Evolutionary conservation across 2,113 vertebrate genomes (phyloP).

Genomic region (Dryoscopus gambensis): DNA sequence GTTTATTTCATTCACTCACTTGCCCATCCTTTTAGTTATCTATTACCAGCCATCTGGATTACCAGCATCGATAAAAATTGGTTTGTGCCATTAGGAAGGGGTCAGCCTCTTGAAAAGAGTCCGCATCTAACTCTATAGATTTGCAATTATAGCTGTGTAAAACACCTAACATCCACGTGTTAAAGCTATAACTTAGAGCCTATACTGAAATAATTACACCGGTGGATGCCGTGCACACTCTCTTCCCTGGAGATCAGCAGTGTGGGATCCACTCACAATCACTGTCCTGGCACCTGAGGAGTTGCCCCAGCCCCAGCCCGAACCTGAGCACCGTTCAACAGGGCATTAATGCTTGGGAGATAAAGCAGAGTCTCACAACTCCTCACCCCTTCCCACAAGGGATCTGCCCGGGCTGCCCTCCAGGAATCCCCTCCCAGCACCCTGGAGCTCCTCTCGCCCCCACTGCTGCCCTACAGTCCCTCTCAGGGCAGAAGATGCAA

Average conservation of each 20-base stretch:
- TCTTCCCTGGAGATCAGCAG: not conserved
- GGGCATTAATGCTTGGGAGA: rapidly evolving
- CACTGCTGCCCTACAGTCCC: rapidly evolving
- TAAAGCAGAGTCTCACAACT: rapidly evolving
- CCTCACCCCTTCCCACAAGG: no score
- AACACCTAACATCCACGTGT: not conserved
- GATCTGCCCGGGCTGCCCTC: rapidly evolving
- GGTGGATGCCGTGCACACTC: not conserved
- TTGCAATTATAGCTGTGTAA: not conserved
- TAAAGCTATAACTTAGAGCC: not conserved
- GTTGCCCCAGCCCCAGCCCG: not conserved
- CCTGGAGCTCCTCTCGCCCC: not conserved
- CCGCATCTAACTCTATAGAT: not conserved
- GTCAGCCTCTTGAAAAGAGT: not conserved
- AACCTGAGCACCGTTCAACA: rapidly evolving
- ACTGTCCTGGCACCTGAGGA: not conserved
- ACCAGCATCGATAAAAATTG: not conserved
- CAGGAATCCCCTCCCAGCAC: no score
- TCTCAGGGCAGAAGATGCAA: no score
- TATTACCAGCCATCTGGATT: not conserved
- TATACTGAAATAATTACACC: not conserved
- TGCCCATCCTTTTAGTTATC: not conserved
- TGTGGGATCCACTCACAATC: rapidly evolving
- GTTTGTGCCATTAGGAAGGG: not conserved
- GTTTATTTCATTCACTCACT: not conserved